phyloP scores from a whole-genome alignment of 2,797 vertebrate genomes.

The Pogonophryne albipinna region DNA sequence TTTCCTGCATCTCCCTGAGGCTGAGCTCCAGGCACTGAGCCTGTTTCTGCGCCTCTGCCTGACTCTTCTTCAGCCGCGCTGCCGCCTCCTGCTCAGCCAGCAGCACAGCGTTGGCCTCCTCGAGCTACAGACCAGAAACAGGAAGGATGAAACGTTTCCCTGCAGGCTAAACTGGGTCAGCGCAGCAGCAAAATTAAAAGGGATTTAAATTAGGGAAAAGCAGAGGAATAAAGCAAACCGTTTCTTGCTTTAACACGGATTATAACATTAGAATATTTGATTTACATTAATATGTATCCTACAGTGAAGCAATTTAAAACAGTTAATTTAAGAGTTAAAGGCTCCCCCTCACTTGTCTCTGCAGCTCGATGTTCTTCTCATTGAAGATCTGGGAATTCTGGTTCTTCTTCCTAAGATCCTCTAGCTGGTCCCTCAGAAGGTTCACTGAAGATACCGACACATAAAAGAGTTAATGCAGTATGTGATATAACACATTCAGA shows the following conservation, averaged over 20 bases:
- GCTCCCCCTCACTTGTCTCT: constrained; percentile 90
- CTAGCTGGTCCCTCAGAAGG: constrained; percentile 95
- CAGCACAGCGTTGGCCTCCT: constrained; percentile 89
- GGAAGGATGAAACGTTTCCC: constrained; percentile 11
- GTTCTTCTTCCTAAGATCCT: constrained; percentile 94
- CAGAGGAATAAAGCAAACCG: neutral
- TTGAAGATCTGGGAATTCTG: constrained; percentile 93
- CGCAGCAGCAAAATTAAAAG: constrained; percentile 1
- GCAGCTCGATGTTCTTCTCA: constrained; percentile 93
- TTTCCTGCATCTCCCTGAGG: constrained; percentile 91
- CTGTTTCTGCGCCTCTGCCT: constrained; percentile 92
- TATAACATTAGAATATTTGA: constrained; percentile 17
- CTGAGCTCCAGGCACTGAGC: constrained; percentile 91
- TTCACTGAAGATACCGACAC: constrained; percentile 85
- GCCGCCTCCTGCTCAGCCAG: constrained; percentile 90
- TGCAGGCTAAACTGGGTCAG: constrained; percentile 7
- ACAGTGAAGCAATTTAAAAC: neutral
- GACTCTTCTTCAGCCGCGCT: constrained; percentile 90
- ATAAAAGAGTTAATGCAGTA: neutral
- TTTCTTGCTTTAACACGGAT: constrained; percentile 12
- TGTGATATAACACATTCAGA: neutral
- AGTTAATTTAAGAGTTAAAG: neutral
- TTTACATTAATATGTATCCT: constrained; percentile 2
- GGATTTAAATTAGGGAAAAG: constrained; percentile 21
- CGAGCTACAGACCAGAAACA: constrained; percentile 82